These are phyloP conservation scores for Austrofundulus limnaeus DNA, from an alignment of 2,113 vertebrate species.

Conservation along the genomic window DNA sequence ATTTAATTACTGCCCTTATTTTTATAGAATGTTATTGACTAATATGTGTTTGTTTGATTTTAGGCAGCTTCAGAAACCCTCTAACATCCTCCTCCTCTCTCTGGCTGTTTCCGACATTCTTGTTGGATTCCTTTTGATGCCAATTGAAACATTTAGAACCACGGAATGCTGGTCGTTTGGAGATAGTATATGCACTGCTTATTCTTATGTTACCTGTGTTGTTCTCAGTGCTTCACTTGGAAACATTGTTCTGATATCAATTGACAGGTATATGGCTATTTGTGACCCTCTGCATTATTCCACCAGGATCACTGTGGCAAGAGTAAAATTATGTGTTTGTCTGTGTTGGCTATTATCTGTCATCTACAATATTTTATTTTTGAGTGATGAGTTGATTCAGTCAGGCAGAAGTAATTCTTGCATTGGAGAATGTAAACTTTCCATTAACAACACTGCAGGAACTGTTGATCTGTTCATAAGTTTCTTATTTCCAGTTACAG, in stretches of 20 bases:
- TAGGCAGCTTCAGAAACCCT: slow-evolving; percentile 60
- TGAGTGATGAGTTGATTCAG: not conserved
- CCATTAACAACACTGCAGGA: not conserved
- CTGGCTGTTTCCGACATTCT: too few species aligned
- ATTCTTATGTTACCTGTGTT: too few species aligned
- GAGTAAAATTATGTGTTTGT: not conserved
- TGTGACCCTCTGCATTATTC: too few species aligned
- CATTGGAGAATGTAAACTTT: not conserved
- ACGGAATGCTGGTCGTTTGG: too few species aligned
- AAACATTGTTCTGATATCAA: too few species aligned
- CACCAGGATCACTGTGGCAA: too few species aligned
- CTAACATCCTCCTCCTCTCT: slow-evolving; percentile 1
- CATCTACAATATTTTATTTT: not conserved
- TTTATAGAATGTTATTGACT: too few species aligned
- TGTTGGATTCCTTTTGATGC: too few species aligned
- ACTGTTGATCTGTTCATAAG: not conserved
- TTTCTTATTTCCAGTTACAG: not conserved
- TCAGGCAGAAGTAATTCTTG: not conserved
- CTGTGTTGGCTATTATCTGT: not conserved
- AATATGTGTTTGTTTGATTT: not conserved
- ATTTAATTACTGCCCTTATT: not conserved
- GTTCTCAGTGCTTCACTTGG: too few species aligned
- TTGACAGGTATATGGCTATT: too few species aligned
- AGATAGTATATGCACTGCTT: too few species aligned
- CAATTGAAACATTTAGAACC: too few species aligned